Percentiles rank a stretch among this genome's conserved stretches.
phyloP scores from a whole-genome alignment of 2,113 vertebrate species.

The Mesitornis unicolor region DNA sequence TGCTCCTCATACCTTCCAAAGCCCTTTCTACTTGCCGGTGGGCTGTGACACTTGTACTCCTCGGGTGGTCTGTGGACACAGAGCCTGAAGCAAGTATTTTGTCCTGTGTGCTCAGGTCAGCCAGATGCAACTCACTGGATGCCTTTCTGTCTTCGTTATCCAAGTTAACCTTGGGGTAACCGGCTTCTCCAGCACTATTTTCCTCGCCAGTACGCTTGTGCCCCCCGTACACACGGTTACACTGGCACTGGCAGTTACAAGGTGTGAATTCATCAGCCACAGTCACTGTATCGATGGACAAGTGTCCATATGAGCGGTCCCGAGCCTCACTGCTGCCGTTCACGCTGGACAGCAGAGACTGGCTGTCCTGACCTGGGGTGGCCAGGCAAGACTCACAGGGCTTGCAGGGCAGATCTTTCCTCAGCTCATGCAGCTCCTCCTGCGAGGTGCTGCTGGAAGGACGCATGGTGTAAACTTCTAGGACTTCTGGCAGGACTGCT shows the following conservation, averaged over 20 bases:
- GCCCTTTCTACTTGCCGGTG: background rate
- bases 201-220: background rate
- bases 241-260: slow-evolving; percentile 39
- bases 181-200: background rate
- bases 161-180: slow-evolving; percentile 67
- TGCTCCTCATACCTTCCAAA: background rate
- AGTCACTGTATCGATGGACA: slow-evolving; percentile 86
- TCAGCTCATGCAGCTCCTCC: background rate
- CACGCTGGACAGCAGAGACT: background rate
- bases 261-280: slow-evolving; percentile 72
- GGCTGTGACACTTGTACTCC: background rate
- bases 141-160: background rate
- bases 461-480: slow-evolving; percentile 48
- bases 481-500: slow-evolving; percentile 20
- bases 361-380: background rate
- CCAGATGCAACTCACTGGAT: background rate
- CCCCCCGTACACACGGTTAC: background rate
- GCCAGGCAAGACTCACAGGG: background rate
- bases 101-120: background rate
- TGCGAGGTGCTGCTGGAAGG: background rate
- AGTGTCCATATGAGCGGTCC: slow-evolving; percentile 70
- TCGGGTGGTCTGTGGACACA: background rate
- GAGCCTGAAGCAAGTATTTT: slow-evolving; percentile 49
- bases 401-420: background rate
- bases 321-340: slow-evolving; percentile 18